Conservation (phyloP, 2,888 invertebrate species). For the Ichneumoninae sp. region DNA sequence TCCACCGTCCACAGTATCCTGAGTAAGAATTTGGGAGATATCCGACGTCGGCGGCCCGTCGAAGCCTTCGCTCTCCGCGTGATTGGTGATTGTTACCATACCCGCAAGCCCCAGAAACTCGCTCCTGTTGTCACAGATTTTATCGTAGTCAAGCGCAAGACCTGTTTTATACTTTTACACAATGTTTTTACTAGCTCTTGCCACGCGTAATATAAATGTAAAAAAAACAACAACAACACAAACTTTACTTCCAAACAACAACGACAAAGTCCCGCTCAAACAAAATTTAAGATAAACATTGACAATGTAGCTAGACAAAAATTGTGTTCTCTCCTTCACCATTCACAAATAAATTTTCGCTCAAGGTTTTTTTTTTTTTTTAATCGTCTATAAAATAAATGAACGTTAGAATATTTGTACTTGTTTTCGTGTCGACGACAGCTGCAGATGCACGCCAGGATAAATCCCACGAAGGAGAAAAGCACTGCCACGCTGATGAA, state of each 20-base stretch:
- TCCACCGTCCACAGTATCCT: constrained; percentile 80
- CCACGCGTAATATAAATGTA: constrained; percentile 7
- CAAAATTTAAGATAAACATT: neutral
- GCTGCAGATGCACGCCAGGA: constrained; percentile 90
- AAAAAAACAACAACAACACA: neutral
- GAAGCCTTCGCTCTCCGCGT: constrained; percentile 86
- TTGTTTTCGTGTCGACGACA: constrained; percentile 91
- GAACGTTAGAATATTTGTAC: constrained; percentile 85
- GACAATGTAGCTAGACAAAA: neutral
- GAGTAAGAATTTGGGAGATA: constrained; percentile 75
- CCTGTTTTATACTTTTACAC: constrained; percentile 49
- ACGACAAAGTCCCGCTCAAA: neutral
- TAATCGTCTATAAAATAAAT: neutral
- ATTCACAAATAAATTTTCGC: too few relatives aligned
- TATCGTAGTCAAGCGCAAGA: constrained; percentile 69
- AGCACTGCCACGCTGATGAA: constrained; percentile 80
- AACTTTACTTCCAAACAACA: neutral
- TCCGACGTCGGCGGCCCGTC: constrained; percentile 79
- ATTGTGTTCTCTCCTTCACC: neutral
- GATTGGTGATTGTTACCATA: constrained; percentile 89
- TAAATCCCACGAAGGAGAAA: constrained; percentile 85
- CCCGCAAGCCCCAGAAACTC: constrained; percentile 90
- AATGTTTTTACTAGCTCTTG: constrained; percentile 15
- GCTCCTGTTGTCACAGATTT: constrained; percentile 85
- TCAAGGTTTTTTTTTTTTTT: neutral